Base-by-base conservation (phyloP, 1,140 invertebrate genomes). In the Drosophila sulfurigaster region DNA sequence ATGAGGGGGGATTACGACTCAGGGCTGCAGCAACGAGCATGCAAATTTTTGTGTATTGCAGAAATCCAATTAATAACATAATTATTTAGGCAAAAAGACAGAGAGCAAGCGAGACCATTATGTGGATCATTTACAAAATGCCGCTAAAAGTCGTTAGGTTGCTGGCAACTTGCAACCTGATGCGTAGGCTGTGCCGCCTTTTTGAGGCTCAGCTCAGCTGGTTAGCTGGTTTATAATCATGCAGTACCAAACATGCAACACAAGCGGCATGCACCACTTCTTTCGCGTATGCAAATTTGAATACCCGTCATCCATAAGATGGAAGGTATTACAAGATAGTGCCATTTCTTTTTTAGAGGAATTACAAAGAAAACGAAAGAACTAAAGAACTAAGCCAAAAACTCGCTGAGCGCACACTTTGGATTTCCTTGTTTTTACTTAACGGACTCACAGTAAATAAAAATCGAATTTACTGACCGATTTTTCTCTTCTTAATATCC, bases 1-100 rank as follows among this genome's bases (percentile, higher is more conserved):
- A 38, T 38, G 35, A 25, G 3, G 35, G 28, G 51, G 60, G 63
- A 46, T 45, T 74, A 54, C 46, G 45, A 32, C 38, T 45, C 51
- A 62, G 58, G 52, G 58, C 48, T 73, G 59, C 32, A 57, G 58
- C 30, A 57, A 45, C 5, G n/a, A 25, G 68, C 78, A 83, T 70
- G 78, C 48, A 85, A 83, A 83, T 85, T 81, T 77, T 20, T 48
- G n/a, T 62, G 11, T 41, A 7, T 59, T 66, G 69, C 82, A 87
- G 80, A 87, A 87, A 87, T 88, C 83, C 85, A 87, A 87, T 88
- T 87, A 87, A 87, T 87, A 87, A 88, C 83, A 87, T 87, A 88
- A 87, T 87, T 87, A 87, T 87, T 78, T 83, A 75, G 63, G 48
- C 57, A 20, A 78, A 71, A 75, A 56, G 54, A 45, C 1, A 5